These are phyloP conservation scores for Poecilus cupreus DNA, from an alignment of 2,888 invertebrate genomes.

Conservation along the genomic window DNA sequence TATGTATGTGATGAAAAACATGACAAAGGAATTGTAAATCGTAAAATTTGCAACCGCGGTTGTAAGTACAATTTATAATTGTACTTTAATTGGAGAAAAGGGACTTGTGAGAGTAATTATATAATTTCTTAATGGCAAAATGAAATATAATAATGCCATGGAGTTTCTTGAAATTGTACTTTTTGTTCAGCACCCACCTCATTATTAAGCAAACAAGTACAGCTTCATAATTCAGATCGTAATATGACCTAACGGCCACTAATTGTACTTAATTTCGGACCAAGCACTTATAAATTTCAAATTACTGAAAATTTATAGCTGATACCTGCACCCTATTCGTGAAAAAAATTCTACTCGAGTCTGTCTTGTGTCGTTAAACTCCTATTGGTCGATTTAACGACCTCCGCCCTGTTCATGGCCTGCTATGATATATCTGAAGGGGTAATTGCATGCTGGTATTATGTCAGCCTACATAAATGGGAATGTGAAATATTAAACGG, in stretches of 20 bases:
- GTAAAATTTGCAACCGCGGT: background rate
- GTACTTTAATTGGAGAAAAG: background rate
- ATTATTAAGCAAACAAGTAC: slow-evolving; percentile 44
- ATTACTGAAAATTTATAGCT: slow-evolving; percentile 45
- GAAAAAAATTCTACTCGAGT: slow-evolving; percentile 30
- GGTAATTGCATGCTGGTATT: slow-evolving; percentile 25
- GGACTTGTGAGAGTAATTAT: background rate
- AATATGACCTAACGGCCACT: slow-evolving; percentile 40
- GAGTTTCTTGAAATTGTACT: slow-evolving; percentile 3
- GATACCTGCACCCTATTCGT: slow-evolving; percentile 33
- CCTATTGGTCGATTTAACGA: slow-evolving; percentile 28
- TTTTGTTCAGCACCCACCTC: slow-evolving; percentile 15
- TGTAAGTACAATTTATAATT: no score
- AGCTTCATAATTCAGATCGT: slow-evolving; percentile 39
- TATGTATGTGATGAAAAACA: slow-evolving; percentile 15
- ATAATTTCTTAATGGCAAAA: slow-evolving; percentile 27
- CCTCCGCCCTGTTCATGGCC: slow-evolving; percentile 4
- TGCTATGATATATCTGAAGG: slow-evolving; percentile 24
- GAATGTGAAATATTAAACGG: slow-evolving; percentile 40
- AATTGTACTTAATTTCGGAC: slow-evolving; percentile 49
- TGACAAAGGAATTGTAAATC: no score
- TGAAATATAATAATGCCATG: slow-evolving; percentile 30
- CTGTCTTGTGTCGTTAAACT: slow-evolving; percentile 34
- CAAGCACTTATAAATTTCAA: slow-evolving; percentile 50
- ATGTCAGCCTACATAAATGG: slow-evolving; percentile 26